Conservation (phyloP, 1,140 invertebrate genomes). For the Bathynomus jamesi region DNA sequence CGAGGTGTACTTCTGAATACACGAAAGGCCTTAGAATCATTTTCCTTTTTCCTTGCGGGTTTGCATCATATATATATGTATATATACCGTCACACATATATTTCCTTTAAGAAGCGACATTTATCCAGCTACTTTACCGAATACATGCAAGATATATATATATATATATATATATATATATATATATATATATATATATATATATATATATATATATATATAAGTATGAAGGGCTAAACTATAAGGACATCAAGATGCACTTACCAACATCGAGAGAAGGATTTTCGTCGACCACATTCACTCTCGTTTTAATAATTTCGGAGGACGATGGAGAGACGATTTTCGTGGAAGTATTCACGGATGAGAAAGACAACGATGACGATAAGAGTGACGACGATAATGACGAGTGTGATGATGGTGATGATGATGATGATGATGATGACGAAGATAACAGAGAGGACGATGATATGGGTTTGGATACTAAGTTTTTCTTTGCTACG, state of each 20-base stretch:
- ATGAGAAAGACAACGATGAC: neutral
- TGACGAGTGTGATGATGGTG: neutral
- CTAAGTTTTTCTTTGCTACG: neutral
- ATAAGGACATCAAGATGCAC: neutral
- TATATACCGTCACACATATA: no score
- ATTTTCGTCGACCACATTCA: neutral
- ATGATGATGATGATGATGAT: neutral
- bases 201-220: neutral
- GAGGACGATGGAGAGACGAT: neutral
- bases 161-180: neutral
- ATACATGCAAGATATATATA: neutral
- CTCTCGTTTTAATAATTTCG: neutral
- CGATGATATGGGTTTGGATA: neutral
- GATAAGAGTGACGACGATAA: neutral
- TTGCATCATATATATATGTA: no score
- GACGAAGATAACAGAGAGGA: neutral
- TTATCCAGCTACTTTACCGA: no score
- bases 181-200: neutral
- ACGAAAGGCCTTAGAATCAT: no score
- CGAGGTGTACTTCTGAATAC: no score
- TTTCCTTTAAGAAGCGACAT: no score
- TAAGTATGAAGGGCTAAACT: neutral
- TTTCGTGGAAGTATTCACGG: neutral
- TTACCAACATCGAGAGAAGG: neutral
- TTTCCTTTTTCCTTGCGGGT: no score